Evolutionary conservation across 2,797 vertebrate species (phyloP).

Genomic region (Eurystomus glaucurus): DNA sequence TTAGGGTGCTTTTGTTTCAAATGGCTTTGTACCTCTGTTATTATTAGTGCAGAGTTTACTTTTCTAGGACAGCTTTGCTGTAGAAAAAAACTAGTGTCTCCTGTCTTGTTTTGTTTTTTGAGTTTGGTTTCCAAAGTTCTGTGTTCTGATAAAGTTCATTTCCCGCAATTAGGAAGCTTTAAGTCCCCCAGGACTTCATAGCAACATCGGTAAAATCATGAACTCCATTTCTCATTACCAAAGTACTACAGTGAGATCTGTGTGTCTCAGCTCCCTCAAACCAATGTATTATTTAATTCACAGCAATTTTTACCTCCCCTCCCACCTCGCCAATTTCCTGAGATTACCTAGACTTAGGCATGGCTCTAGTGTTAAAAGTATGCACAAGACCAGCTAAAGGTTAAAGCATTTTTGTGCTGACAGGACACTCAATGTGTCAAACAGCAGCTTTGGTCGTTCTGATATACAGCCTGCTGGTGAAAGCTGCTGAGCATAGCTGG

Average conservation of each 20-base stretch:
- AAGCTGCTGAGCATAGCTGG: conserved; percentile 48
- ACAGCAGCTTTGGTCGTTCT: conserved; percentile 40
- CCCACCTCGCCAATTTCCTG: not conserved
- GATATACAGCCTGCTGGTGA: conserved; percentile 48
- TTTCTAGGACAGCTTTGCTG: not conserved
- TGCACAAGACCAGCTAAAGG: not conserved
- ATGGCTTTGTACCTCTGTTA: not conserved
- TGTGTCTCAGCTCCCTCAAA: not conserved
- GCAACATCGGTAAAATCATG: conserved; percentile 19
- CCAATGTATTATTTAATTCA: not conserved
- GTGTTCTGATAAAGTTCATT: not conserved
- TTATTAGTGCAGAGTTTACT: not conserved
- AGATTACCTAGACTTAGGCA: not conserved
- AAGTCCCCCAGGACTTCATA: conserved; percentile 25
- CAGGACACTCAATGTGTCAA: conserved; percentile 75
- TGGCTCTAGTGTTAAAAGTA: not conserved
- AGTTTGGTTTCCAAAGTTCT: conserved; percentile 19
- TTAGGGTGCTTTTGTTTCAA: not conserved
- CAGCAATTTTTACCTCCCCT: not conserved
- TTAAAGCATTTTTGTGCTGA: conserved; percentile 60
- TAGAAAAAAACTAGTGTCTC: not conserved
- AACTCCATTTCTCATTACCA: not conserved
- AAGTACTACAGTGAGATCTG: not conserved
- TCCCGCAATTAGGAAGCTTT: conserved; percentile 24
- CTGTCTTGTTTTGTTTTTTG: not conserved